Evolutionary conservation across 2,113 vertebrate genomes (phyloP).

Genomic region (Tympanuchus pallidicinctus): DNA sequence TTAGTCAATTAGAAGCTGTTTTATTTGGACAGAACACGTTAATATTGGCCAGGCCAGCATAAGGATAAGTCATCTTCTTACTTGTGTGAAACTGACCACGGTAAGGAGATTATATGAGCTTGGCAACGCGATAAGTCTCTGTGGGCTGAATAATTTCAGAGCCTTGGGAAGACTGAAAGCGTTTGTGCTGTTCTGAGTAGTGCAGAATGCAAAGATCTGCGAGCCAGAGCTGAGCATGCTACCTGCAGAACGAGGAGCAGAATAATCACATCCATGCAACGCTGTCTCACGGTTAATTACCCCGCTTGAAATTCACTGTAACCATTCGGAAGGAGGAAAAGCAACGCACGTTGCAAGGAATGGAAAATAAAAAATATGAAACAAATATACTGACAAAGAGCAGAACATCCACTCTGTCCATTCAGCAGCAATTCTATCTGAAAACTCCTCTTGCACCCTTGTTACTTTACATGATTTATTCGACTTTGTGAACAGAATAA

Average conservation of each 20-base stretch:
- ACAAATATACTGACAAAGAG: not conserved
- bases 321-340: not conserved
- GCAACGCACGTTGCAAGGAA: not conserved
- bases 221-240: not conserved
- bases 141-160: constrained; percentile 10
- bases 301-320: not conserved
- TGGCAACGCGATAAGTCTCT: constrained; percentile 36
- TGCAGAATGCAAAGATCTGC: not conserved
- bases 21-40: constrained; percentile 44
- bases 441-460: constrained; percentile 6
- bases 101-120: constrained; percentile 48
- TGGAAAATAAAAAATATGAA: not conserved
- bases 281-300: not conserved
- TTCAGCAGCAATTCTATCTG: not conserved
- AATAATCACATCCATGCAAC: not conserved
- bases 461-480: constrained; percentile 21
- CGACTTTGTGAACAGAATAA: constrained; percentile 12
- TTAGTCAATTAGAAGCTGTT: constrained; percentile 71
- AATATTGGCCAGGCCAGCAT: constrained; percentile 54
- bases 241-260: not conserved
- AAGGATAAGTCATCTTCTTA: constrained; percentile 31
- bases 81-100: not conserved
- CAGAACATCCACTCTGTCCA: not conserved
- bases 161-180: not conserved
- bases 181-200: not conserved